Evolutionary conservation across 2,797 vertebrate species (phyloP).

Genomic region (Melanotaenia nigrans): DNA sequence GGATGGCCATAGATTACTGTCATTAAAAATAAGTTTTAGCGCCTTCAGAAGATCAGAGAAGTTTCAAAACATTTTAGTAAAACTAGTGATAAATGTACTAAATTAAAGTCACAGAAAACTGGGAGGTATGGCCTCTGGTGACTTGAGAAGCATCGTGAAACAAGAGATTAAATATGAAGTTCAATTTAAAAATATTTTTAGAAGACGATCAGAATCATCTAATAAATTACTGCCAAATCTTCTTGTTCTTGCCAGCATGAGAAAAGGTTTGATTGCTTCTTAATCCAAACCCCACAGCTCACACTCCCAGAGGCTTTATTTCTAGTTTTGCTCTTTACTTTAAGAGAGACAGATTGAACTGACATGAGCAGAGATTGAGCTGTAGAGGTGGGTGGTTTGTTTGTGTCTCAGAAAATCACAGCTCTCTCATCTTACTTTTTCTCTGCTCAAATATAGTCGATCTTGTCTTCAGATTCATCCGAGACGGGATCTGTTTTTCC

Average conservation of each 20-base stretch:
- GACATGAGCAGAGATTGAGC: not conserved
- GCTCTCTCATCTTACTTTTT: conserved; percentile 4
- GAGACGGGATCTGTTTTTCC: conserved; percentile 5
- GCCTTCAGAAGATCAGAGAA: not conserved
- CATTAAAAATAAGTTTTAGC: not conserved
- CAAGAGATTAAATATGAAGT: not conserved
- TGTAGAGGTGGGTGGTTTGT: not conserved
- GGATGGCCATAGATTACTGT: conserved; percentile 11
- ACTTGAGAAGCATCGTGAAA: conserved; percentile 16
- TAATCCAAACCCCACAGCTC: conserved; percentile 22
- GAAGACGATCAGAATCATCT: conserved; percentile 3
- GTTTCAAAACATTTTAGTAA: not conserved
- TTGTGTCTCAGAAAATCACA: conserved; percentile 17
- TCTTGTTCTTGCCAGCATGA: conserved; percentile 13
- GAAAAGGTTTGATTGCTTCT: conserved; percentile 5
- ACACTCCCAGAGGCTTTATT: conserved; percentile 22
- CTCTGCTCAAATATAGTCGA: not conserved
- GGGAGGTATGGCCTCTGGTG: not conserved
- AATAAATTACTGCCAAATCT: not conserved
- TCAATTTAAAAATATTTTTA: conserved; percentile 1
- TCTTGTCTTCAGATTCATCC: conserved; percentile 21
- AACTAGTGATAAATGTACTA: conserved; percentile 21
- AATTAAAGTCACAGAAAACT: conserved; percentile 17
- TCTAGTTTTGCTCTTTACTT: conserved; percentile 6
- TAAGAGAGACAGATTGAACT: not conserved